Base-by-base conservation (phyloP, 2,113 vertebrate genomes). In the Prochilodus magdalenae region DNA sequence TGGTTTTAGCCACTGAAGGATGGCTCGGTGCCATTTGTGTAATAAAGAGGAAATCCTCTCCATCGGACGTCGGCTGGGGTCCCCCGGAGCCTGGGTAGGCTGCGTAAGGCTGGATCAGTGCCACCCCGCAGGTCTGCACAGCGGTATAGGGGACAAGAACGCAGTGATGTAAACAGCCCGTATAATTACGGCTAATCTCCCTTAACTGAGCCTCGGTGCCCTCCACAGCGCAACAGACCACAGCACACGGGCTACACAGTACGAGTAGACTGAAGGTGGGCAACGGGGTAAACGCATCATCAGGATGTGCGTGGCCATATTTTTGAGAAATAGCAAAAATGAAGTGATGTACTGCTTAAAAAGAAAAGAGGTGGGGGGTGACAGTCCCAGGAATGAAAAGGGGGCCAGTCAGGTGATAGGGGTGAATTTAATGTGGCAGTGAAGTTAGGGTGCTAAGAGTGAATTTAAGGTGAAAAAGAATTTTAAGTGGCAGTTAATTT, bases 131-230 rank as follows among this genome's bases (percentile, higher is more conserved):
- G 55, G 33, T 73, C 26, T 33, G 69, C 70, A 51, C 57, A n/a
- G 51, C 11, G 3, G 36, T 47, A 59, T 2, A 6, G 27, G 40
- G 59, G 16, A 55, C 33, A 20, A 71, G n/a, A 71, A 70, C 20
- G 57, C 66, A 44, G 26, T 49, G 65, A 79, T 51, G 77, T 66
- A 79, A 79, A 79, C 30, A 29, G 57, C 36, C 26, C 57, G 40
- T 13, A 62, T 73, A 80, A 80, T 73, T 11, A 72, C 24, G 16
- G 24, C 62, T 80, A 80, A 73, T 80, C 29, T 40, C 44, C 44
- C 24, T 26, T 26, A 16, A 36, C 55, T 13, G 33, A 20, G 20
- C 30, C 29, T 44, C 47, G 33, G 29, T 49, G 15, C 20, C 60
- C 57, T 69, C 62, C 20, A 30, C 60, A 53, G 75, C 7, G 12